Evolutionary conservation across 2,888 invertebrate species (phyloP).

Genomic region (Steinernema carpocapsae): DNA sequence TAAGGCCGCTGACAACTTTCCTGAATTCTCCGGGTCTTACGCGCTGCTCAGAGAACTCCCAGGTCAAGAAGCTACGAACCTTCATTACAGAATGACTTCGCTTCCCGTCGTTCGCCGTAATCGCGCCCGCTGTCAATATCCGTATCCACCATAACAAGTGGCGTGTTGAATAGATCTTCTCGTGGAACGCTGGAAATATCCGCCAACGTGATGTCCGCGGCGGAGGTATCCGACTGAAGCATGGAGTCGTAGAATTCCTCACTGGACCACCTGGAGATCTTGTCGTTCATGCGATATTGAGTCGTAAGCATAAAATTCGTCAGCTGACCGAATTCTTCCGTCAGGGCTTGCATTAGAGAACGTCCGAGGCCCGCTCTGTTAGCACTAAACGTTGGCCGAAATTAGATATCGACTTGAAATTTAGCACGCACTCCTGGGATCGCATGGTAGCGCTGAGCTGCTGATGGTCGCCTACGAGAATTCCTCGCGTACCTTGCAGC

Average conservation of each 20-base stretch:
- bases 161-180: not conserved
- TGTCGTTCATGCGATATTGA: conserved; percentile 62
- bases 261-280: conserved; percentile 64
- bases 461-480: conserved; percentile 63
- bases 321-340: conserved; percentile 41
- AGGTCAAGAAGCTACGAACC: too few relatives aligned
- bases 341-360: conserved; percentile 43
- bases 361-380: conserved; percentile 34
- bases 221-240: conserved; percentile 47
- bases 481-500: conserved; percentile 44
- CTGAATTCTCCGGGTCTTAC: too few relatives aligned
- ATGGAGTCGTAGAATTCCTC: conserved; percentile 56
- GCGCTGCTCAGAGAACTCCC: too few relatives aligned
- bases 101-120: not conserved
- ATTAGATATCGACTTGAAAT: not conserved
- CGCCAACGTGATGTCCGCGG: conserved; percentile 41
- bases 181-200: conserved; percentile 29
- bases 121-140: not conserved
- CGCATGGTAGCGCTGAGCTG: conserved; percentile 49
- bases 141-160: conserved; percentile 14
- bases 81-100: not conserved
- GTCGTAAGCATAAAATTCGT: conserved; percentile 51
- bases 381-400: conserved; percentile 34
- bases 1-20: too few relatives aligned
- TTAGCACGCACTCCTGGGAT: conserved; percentile 34